Conservation (phyloP, 2,113 vertebrate genomes). For the Brienomyrus longianalis region DNA sequence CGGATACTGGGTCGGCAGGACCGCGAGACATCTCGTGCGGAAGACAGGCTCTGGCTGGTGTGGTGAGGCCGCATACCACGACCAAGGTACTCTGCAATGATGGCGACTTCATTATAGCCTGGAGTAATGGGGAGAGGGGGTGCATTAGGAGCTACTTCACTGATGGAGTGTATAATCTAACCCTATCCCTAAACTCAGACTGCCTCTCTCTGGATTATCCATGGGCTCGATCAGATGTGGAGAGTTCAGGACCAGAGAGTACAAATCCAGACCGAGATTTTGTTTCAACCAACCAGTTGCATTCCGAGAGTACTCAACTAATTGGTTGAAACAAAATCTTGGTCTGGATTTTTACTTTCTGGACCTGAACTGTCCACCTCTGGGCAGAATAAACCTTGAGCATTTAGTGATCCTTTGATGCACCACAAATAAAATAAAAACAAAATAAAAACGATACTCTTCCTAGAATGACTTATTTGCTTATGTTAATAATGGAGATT, state of each 20-base stretch:
- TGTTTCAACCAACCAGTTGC: not conserved
- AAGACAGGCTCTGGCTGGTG: constrained; percentile 30
- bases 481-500: not conserved
- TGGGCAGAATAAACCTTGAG: not conserved
- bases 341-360: too few species aligned
- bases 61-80: not conserved
- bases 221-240: not conserved
- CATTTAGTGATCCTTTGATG: not conserved
- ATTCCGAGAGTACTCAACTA: too few species aligned
- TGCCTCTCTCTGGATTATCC: not conserved
- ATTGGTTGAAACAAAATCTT: too few species aligned
- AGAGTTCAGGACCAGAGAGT: not conserved
- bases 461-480: not conserved
- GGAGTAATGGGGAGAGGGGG: not conserved
- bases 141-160: not conserved
- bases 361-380: not conserved
- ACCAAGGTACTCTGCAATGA: not conserved
- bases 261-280: not conserved
- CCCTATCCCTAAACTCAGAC: not conserved
- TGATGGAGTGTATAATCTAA: not conserved
- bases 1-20: constrained; percentile 50
- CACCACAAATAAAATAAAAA: too few species aligned
- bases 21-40: constrained; percentile 34
- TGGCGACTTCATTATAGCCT: constrained; percentile 19
- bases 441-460: not conserved